Evolutionary conservation across 1,140 invertebrate species (phyloP), one percentile per base, ranked within the genome.

Genomic region (Araneus ventricosus): DNA sequence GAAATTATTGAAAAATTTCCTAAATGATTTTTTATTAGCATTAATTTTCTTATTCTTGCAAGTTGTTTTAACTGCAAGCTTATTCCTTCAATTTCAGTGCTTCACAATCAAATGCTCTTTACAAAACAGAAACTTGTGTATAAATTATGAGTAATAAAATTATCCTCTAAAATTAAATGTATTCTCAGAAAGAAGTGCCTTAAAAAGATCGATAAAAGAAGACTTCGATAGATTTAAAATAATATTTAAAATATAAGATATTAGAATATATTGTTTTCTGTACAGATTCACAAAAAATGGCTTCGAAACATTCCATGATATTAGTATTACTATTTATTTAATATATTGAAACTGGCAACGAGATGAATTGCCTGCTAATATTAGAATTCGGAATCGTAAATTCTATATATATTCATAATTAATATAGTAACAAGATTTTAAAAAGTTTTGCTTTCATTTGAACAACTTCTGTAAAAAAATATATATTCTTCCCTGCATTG

Each of bases 281-380:
- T 75, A 20, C 14, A 75, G 30, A 20, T 20, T 75, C 4, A 75
- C 4, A n/a, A 27, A 5, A 30, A 22, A 6, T 34, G 4, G 37
- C 5, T 67, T 75, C 70, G 14, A 75, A 75, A 37, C 70, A 75
- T 75, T 75, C 70, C 34, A 75, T 75, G 70, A 34, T 20, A 75
- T 37, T 34, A 34, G 7, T 70, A 30, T 14, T 75, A 34, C 34
- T 37, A 20, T 6, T 34, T 22, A 75, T 75, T 75, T 37, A 75
- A 4, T 37, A 2, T 6, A 75, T 34, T 20, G 27, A 75, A n/a
- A 6, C 6, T 24, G 17, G 20, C 30, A 75, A 75, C 5, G 22
- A 2, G 17, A 20, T 24, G 0, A 75, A 75, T 37, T 5, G 30
- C 5, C 70, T 1, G 17, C 4, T 20, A 75, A 34, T 37, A 22